phyloP scores from a whole-genome alignment of 2,797 vertebrate genomes.

The Characodon lateralis region DNA sequence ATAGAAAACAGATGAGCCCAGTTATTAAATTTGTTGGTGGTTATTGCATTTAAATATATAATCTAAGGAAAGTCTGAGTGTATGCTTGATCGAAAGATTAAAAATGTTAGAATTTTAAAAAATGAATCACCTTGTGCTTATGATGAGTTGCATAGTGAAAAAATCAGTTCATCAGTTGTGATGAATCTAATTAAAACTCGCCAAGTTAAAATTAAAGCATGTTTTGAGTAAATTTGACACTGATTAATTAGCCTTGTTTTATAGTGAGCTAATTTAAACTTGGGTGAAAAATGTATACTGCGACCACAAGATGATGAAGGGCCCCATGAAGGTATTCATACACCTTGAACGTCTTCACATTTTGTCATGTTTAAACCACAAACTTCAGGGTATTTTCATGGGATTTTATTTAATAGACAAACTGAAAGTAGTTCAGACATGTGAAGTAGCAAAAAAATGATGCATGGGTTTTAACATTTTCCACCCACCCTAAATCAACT shows the following conservation, averaged over 20 bases:
- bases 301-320: neutral
- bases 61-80: neutral
- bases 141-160: neutral
- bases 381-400: neutral
- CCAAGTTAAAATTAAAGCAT: neutral
- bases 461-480: neutral
- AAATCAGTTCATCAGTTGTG: neutral
- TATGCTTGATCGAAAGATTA: neutral
- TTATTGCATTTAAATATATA: constrained; percentile 1
- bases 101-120: neutral
- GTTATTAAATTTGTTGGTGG: neutral
- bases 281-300: neutral
- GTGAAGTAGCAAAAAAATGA: neutral
- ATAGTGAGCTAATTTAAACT: neutral
- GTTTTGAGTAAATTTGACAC: neutral
- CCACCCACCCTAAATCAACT: neutral
- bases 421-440: neutral
- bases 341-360: neutral
- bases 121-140: neutral
- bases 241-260: neutral
- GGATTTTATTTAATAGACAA: neutral
- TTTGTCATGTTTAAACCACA: neutral
- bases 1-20: constrained; percentile 20
- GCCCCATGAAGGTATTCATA: neutral
- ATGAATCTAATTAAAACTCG: neutral